A percentile compares a stretch with the other conserved stretches of the same genome.
Evolutionary conservation across 1,140 invertebrate genomes (phyloP).

Genomic region (Zaprionus kolodkinae): DNA sequence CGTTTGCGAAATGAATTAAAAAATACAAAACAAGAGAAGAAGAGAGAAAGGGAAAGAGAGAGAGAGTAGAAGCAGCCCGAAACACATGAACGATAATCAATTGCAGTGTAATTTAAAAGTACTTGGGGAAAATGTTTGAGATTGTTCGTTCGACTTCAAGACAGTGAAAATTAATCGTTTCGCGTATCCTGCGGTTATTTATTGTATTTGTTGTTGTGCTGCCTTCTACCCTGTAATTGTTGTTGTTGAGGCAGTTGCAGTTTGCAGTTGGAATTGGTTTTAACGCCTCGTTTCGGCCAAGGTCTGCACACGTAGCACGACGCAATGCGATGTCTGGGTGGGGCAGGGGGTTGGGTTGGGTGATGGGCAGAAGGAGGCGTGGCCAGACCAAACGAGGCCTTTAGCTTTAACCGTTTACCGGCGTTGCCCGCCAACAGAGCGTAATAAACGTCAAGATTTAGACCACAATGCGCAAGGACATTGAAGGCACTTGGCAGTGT

Average conservation of each 20-base stretch:
- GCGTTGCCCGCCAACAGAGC: slow-evolving; percentile 63
- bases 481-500: slow-evolving; percentile 14
- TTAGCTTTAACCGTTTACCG: slow-evolving; percentile 35
- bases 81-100: background rate
- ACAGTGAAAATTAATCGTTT: slow-evolving; percentile 36
- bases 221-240: background rate
- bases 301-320: slow-evolving; percentile 50
- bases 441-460: slow-evolving; percentile 76
- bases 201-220: slow-evolving; percentile 24
- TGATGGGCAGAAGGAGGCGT: background rate
- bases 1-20: background rate
- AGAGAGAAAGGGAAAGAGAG: no score
- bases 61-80: no score
- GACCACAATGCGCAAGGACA: slow-evolving; percentile 49
- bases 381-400: slow-evolving; percentile 3
- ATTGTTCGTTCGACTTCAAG: slow-evolving; percentile 25
- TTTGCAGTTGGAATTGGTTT: slow-evolving; percentile 54
- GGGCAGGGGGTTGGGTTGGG: background rate
- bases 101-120: slow-evolving; percentile 1
- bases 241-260: slow-evolving; percentile 7
- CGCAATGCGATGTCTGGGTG: background rate
- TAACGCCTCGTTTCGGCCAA: slow-evolving; percentile 57
- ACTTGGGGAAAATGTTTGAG: slow-evolving; percentile 19
- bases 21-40: background rate
- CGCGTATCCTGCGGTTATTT: slow-evolving; percentile 38